These are phyloP conservation scores for Mungos mungo DNA, from an alignment of 2,113 vertebrate genomes.

Conservation along the genomic window DNA sequence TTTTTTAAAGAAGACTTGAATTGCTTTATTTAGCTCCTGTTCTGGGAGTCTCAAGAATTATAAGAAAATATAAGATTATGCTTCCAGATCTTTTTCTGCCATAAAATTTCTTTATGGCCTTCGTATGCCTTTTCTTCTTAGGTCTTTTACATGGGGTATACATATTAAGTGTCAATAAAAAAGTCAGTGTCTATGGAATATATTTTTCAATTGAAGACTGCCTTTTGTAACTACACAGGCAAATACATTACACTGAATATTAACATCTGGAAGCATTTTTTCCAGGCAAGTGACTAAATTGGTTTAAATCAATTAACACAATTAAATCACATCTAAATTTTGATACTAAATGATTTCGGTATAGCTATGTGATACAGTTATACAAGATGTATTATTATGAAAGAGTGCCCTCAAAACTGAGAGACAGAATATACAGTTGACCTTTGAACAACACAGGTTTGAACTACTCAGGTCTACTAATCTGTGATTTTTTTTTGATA, in stretches of 20 bases:
- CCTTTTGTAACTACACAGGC: slow-evolving; percentile 85
- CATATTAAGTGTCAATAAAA: slow-evolving; percentile 83
- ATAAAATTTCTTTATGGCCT: slow-evolving; percentile 85
- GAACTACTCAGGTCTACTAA: neutral
- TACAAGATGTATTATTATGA: slow-evolving; percentile 94
- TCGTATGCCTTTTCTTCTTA: slow-evolving; percentile 62
- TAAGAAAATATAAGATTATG: slow-evolving; percentile 79
- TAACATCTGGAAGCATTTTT: slow-evolving; percentile 88
- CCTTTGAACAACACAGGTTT: neutral
- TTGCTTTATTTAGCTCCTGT: slow-evolving; percentile 80
- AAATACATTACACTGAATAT: slow-evolving; percentile 87
- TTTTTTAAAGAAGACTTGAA: slow-evolving; percentile 73
- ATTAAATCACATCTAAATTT: slow-evolving; percentile 94
- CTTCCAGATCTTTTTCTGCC: slow-evolving; percentile 83
- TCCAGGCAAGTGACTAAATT: slow-evolving; percentile 90
- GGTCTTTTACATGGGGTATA: slow-evolving; percentile 87
- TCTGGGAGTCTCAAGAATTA: slow-evolving; percentile 80
- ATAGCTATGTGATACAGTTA: slow-evolving; percentile 92
- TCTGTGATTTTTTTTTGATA: neutral
- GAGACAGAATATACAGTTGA: slow-evolving; percentile 83
- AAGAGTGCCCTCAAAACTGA: slow-evolving; percentile 89
- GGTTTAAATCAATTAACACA: slow-evolving; percentile 93
- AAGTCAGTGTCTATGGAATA: slow-evolving; percentile 82
- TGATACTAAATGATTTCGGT: slow-evolving; percentile 92
- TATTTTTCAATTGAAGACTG: slow-evolving; percentile 90